A percentile compares a stretch with the other conserved stretches of the same genome.
Conservation (phyloP, 1,140 invertebrate species). For the Drosophila bipectinata region DNA sequence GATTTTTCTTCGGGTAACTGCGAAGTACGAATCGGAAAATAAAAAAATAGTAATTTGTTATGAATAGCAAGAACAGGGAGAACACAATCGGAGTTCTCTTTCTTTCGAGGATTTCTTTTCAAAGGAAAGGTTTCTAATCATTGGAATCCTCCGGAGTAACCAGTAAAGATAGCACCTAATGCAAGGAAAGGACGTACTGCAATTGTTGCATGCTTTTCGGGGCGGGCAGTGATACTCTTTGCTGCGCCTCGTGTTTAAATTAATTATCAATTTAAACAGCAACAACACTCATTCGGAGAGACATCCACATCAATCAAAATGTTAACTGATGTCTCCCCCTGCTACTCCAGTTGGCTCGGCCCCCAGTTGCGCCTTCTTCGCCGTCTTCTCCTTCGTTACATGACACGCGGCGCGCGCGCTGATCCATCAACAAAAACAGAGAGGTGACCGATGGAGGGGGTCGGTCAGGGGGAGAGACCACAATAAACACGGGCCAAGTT, state of each 20-base stretch:
- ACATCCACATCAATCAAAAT: constrained; percentile 73
- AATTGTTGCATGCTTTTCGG: constrained; percentile 76
- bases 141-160: too few species aligned
- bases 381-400: constrained; percentile 49
- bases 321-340: constrained; percentile 67
- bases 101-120: too few species aligned
- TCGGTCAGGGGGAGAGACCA: constrained; percentile 2
- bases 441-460: not conserved
- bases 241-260: constrained; percentile 57
- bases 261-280: constrained; percentile 71
- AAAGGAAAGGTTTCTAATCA: too few species aligned
- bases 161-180: too few species aligned
- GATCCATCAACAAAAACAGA: constrained; percentile 61
- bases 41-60: constrained; percentile 1
- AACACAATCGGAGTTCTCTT: too few species aligned
- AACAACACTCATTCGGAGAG: constrained; percentile 25
- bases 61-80: not conserved
- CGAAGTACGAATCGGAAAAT: constrained; percentile 1
- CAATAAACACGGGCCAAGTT: constrained; percentile 72
- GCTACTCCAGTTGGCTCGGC: constrained; percentile 32
- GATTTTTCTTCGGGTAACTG: constrained; percentile 84
- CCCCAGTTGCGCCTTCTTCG: constrained; percentile 45
- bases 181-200: constrained; percentile 5
- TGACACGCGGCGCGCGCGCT: constrained; percentile 71
- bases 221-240: constrained; percentile 38